Evolutionary conservation across 2,797 vertebrate species (phyloP).

Genomic region (Columba guinea): DNA sequence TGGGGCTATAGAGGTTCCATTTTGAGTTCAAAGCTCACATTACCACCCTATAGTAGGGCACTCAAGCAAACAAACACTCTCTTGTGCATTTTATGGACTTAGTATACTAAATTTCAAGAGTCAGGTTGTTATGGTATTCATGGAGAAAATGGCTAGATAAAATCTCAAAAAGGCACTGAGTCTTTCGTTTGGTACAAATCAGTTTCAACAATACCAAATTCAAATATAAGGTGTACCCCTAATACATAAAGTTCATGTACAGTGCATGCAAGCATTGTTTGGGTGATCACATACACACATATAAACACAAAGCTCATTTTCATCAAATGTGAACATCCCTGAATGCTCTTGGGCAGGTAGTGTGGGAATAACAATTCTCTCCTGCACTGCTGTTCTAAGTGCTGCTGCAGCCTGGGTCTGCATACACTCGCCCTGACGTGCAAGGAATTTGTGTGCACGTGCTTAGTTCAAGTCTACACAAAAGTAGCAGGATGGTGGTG

Average conservation of each 20-base stretch:
- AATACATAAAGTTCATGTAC: background rate
- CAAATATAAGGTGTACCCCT: background rate
- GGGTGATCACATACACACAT: accelerated
- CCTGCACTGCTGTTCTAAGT: background rate
- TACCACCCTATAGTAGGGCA: background rate
- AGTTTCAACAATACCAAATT: background rate
- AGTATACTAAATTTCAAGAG: background rate
- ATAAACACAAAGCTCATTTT: background rate
- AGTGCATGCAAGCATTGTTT: background rate
- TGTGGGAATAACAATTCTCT: background rate
- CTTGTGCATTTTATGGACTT: background rate
- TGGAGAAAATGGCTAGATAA: background rate
- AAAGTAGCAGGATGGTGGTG: background rate
- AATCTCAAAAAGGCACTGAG: background rate
- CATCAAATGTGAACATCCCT: background rate
- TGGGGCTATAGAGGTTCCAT: background rate
- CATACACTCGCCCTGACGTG: background rate
- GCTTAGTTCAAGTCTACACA: background rate
- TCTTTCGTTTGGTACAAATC: background rate
- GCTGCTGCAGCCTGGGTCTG: background rate
- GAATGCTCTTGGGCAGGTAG: accelerated
- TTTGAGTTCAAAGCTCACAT: background rate
- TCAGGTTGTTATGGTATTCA: background rate
- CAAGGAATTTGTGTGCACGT: background rate
- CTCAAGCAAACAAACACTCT: background rate